phyloP scores from a whole-genome alignment of 1,140 invertebrate species.

The Aphidius gifuensis region DNA sequence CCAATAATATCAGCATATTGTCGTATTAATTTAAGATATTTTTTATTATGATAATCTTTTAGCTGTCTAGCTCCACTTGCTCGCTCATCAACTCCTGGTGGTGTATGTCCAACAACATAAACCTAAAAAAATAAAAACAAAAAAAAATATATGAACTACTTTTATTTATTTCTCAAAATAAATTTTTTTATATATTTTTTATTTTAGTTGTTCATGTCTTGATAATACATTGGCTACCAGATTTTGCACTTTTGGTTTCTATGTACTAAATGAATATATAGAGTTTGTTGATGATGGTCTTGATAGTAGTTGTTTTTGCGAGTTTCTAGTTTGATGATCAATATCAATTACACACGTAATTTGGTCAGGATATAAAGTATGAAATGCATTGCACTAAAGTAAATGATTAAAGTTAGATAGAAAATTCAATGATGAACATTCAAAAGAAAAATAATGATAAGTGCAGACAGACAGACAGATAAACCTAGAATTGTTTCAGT shows the following conservation, averaged over 20 bases:
- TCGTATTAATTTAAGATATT: slow-evolving; percentile 70
- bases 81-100: slow-evolving; percentile 82
- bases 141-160: neutral
- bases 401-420: neutral
- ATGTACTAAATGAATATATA: neutral
- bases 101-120: slow-evolving; percentile 84
- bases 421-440: too few relatives aligned
- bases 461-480: neutral
- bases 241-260: slow-evolving; percentile 18
- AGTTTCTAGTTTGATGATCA: slow-evolving; percentile 20
- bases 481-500: neutral
- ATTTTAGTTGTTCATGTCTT: slow-evolving; percentile 17
- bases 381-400: neutral
- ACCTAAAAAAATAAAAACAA: slow-evolving; percentile 61
- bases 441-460: neutral
- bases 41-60: slow-evolving; percentile 65
- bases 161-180: slow-evolving; percentile 6
- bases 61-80: slow-evolving; percentile 62
- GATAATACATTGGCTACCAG: slow-evolving; percentile 18
- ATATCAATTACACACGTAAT: slow-evolving; percentile 29
- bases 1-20: slow-evolving; percentile 76
- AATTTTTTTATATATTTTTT: neutral
- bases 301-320: too few relatives aligned
- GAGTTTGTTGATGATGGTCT: too few relatives aligned
- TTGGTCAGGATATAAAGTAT: slow-evolving; percentile 19